Base-by-base conservation (phyloP, 2,797 vertebrate genomes). In the Poeciliopsis infans region DNA sequence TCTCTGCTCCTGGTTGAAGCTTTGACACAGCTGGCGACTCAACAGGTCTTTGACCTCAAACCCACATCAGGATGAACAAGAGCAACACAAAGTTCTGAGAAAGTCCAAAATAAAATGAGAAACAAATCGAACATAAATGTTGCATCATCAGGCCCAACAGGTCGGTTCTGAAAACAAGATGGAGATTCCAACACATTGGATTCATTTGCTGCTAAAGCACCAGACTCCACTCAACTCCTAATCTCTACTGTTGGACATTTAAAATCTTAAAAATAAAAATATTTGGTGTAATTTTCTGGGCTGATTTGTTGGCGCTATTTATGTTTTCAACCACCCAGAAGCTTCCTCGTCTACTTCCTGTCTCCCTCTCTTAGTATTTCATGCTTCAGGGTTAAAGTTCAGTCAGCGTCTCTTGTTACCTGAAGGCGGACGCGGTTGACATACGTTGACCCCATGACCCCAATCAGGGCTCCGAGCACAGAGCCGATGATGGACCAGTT, bases 401-500 rank as follows among this genome's bases (percentile, higher is more conserved):
- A 36, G 33, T 11, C 18, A 23, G 31, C 33, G 0, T 66, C 64
- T 41, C 1, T 5, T 18, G 74, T 90, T 79, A 95, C 94, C 93
- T 94, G 94, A 73, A 99, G 95, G 51, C 98, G 96, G 4, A 99
- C 97, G 0, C 97, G 96, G 91, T 99, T 99, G 83, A 99, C 75
- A 0, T 99, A 99, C 0, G 98, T 99, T 0, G 98, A 99, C 28
- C 98, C 98, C 91, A 98, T 96, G 87, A 99, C 97, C 1, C 98
- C 98, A 1, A 99, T 99, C 83, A 99, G 55, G 5, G 98, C 97
- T 3, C 98, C 98, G 8, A 99, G 93, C 16, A 99, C 95, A 0
- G 98, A 99, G 61, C 98, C 98, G 0, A 99, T 96, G 85, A 99
- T 77, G 41, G 98, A 99, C 98, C 98, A 99, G 95, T 99, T 99